Evolutionary conservation across 2,797 vertebrate species (phyloP).

Genomic region (Monodelphis domestica): DNA sequence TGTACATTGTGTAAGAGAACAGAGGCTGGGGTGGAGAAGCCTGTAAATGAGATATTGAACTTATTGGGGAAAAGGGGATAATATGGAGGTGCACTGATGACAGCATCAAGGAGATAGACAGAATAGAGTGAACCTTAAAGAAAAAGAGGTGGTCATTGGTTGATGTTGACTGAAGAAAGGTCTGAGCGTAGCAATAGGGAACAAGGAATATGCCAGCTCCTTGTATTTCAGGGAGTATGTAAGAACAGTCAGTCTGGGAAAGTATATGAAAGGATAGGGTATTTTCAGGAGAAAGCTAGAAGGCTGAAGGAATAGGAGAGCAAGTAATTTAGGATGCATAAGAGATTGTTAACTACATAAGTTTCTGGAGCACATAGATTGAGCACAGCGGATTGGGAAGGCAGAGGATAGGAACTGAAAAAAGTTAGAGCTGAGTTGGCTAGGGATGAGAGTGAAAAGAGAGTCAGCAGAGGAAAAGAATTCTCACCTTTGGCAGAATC

Average conservation of each 20-base stretch:
- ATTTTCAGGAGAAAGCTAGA: background rate
- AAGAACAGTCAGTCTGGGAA: background rate
- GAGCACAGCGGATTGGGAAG: background rate
- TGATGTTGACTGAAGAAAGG: background rate
- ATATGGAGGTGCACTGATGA: background rate
- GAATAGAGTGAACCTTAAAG: background rate
- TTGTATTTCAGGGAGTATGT: background rate
- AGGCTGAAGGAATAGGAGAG: background rate
- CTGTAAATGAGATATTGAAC: background rate
- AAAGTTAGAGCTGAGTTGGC: background rate
- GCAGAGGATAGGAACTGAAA: background rate
- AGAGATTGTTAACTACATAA: background rate
- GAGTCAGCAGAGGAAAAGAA: background rate
- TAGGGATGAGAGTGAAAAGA: background rate
- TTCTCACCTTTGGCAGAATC: background rate
- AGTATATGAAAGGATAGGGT: background rate
- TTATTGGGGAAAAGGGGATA: background rate
- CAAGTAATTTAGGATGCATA: background rate
- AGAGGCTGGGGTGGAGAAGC: background rate
- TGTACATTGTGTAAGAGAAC: background rate
- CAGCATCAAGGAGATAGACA: background rate
- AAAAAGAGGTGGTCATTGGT: background rate
- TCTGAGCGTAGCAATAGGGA: background rate
- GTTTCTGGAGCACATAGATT: no score
- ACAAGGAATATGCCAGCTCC: background rate